These are phyloP conservation scores for Champsocephalus esox DNA, from an alignment of 2,797 vertebrate genomes.

Conservation along the genomic window DNA sequence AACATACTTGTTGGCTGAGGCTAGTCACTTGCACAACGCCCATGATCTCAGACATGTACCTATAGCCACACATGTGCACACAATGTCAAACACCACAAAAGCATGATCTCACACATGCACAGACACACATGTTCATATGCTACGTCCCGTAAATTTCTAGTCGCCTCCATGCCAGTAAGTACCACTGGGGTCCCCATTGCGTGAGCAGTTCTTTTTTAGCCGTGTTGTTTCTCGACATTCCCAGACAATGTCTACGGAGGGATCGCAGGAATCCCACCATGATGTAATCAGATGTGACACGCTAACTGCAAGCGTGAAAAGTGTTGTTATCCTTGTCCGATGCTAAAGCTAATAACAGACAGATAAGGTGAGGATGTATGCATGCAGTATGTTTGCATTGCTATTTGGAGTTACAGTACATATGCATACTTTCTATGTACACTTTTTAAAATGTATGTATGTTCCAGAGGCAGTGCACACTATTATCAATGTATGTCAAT, in stretches of 20 bases:
- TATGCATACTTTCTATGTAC: not conserved
- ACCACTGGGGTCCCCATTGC: conserved; percentile 68
- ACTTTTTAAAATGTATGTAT: too few species aligned
- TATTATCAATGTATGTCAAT: not conserved
- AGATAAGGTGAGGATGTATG: conserved; percentile 1
- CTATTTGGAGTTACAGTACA: not conserved
- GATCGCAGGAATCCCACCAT: conserved; percentile 63
- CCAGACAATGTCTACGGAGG: conserved; percentile 72
- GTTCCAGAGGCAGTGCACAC: too few species aligned
- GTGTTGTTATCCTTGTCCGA: conserved; percentile 48
- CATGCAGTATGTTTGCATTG: not conserved
- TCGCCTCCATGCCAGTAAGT: conserved; percentile 62
- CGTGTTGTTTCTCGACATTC: conserved; percentile 71
- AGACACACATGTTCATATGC: conserved; percentile 34
- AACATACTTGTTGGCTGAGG: conserved; percentile 74
- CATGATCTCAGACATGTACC: conserved; percentile 66
- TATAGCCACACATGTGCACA: conserved; percentile 56
- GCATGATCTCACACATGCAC: conserved; percentile 66
- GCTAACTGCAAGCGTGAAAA: conserved; percentile 46
- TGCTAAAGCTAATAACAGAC: conserved; percentile 27
- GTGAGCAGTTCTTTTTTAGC: conserved; percentile 64
- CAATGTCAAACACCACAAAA: conserved; percentile 49
- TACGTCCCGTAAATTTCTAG: conserved; percentile 54
- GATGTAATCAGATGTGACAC: conserved; percentile 73
- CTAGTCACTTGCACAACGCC: conserved; percentile 41